Percentiles rank a stretch among this genome's conserved stretches.
Evolutionary conservation across 2,888 invertebrate species (phyloP).

Genomic region (Hyposoter didymator): DNA sequence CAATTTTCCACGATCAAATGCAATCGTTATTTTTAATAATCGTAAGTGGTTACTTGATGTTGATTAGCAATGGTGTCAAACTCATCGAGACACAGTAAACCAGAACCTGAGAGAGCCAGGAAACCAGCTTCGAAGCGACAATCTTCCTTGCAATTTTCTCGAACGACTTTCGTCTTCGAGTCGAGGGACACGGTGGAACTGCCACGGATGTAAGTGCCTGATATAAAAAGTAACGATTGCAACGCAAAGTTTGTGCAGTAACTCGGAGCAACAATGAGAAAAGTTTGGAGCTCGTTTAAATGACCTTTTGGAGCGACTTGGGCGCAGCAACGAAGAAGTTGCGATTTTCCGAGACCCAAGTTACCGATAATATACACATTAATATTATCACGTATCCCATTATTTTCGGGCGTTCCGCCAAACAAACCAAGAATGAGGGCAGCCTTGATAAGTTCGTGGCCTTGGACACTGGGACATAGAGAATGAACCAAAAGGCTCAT

Average conservation of each 20-base stretch:
- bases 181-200: slow-evolving; percentile 77
- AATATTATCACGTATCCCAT: slow-evolving; percentile 85
- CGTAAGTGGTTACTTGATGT: slow-evolving; percentile 85
- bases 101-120: slow-evolving; percentile 91
- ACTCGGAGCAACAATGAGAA: neutral
- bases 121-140: slow-evolving; percentile 94
- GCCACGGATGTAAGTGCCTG: slow-evolving; percentile 52
- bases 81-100: slow-evolving; percentile 96
- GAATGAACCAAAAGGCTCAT: slow-evolving; percentile 94
- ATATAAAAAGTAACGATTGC: neutral
- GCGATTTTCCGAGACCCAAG: slow-evolving; percentile 94
- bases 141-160: slow-evolving; percentile 83
- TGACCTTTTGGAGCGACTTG: slow-evolving; percentile 92
- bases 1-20: neutral
- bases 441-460: slow-evolving; percentile 95
- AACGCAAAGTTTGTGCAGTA: neutral
- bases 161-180: slow-evolving; percentile 21
- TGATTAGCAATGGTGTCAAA: slow-evolving; percentile 93
- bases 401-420: slow-evolving; percentile 86
- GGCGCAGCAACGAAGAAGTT: slow-evolving; percentile 91
- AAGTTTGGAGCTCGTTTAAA: neutral
- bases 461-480: slow-evolving; percentile 94
- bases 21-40: neutral
- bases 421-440: slow-evolving; percentile 92
- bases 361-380: slow-evolving; percentile 94